Evolutionary conservation across 2,797 vertebrate genomes (phyloP), one percentile per base, ranked within the genome.

Genomic region (Tauraco hartlaubi): DNA sequence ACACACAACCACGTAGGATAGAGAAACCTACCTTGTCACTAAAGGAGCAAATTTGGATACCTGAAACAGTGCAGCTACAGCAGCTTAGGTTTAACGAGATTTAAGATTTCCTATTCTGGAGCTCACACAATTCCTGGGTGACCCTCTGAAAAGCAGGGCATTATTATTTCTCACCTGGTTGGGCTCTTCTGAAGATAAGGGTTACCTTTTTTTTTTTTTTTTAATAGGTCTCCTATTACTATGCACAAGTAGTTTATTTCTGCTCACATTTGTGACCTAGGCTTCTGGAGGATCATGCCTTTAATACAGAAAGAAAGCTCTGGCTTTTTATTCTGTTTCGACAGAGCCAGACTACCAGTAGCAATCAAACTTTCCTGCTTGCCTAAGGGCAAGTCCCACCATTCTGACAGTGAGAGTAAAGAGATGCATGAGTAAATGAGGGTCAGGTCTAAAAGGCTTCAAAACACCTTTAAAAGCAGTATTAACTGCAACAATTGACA

Each of bases 391-490:
- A 80, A 81, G 20, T 63, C 55, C 46, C 62, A 23, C 9, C 25
- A 21, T 43, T 33, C 29, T 26, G 29, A 28, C 56, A 49, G 33
- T 4, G 41, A 49, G 8, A 31, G 25, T 18, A 41, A 51, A 71
- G 75, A 61, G 51, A 81, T 15, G 18, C 2, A 4, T 9, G 33
- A 56, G 48, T 35, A 84, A 90, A 85, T 3, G 26, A 62, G 11
- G 21, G 67, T 31, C 48, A 8, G n/a, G 46, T 26, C 71, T 78
- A 58, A 85, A 84, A 85, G 37, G 69, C 67, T 78, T 31, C 66
- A 23, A 33, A 80, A 17, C 13, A 22, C 25, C 90, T 85, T 64
- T 67, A 76, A 89, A 88, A 87, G n/a, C 74, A 83, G 49, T 18
- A 54, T 62, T 43, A 76, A 49, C 52, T 33, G 15, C 63, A 64